A percentile compares a stretch with the other conserved stretches of the same genome.
phyloP scores from a whole-genome alignment of 2,888 invertebrate species.

The Pyrrhosoma nymphula region DNA sequence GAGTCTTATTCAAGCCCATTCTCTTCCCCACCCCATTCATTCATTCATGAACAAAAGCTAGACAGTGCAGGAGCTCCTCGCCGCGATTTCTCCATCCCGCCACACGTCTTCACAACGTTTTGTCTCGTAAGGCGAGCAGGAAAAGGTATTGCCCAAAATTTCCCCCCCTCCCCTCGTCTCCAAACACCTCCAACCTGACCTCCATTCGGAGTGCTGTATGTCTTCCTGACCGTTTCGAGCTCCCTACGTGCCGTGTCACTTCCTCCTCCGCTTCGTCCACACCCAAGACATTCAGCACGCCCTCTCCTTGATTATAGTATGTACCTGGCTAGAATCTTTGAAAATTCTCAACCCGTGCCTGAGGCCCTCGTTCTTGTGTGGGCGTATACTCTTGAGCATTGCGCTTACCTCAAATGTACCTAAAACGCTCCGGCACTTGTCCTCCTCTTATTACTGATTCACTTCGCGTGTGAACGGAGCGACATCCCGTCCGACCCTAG shows the following conservation, averaged over 20 bases:
- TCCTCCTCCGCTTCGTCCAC: background rate
- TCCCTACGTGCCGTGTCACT: background rate
- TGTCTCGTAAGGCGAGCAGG: background rate
- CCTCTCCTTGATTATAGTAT: too few species aligned
- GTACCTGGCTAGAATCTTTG: too few species aligned
- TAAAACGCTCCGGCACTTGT: too few species aligned
- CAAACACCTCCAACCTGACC: background rate
- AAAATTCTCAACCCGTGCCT: too few species aligned
- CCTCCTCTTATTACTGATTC: too few species aligned
- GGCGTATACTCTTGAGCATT: too few species aligned
- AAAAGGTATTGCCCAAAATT: slow-evolving; percentile 29
- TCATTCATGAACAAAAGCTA: background rate
- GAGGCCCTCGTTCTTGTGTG: too few species aligned
- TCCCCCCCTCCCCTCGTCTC: background rate
- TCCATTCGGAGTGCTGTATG: background rate
- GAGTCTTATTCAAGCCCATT: background rate
- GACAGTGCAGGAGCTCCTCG: background rate
- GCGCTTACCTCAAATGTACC: too few species aligned
- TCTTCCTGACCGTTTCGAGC: background rate
- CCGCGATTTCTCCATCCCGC: background rate
- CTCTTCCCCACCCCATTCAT: background rate
- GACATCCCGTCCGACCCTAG: too few species aligned
- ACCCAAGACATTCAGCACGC: background rate
- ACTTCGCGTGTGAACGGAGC: too few species aligned
- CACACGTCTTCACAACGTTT: background rate